These are phyloP conservation scores for Cottoperca gobio DNA, from an alignment of 2,797 vertebrate genomes.

Conservation along the genomic window DNA sequence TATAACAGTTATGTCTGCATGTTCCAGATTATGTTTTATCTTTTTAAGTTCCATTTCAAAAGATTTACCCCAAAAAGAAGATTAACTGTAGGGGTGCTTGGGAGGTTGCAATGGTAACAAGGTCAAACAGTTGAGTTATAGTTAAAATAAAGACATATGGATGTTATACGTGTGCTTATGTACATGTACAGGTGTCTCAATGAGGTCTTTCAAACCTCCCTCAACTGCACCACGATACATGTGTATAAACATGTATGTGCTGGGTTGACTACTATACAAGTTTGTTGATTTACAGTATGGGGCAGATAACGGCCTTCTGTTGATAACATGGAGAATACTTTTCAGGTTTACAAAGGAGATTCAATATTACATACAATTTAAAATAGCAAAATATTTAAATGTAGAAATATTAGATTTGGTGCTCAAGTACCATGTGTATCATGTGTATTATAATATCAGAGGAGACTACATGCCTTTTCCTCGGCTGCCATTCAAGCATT, in stretches of 20 bases:
- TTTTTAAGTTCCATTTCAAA: slow-evolving; percentile 35
- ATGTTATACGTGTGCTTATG: slow-evolving; percentile 34
- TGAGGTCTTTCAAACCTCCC: slow-evolving; percentile 11
- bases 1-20: slow-evolving; percentile 26
- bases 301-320: neutral
- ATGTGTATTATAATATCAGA: slow-evolving; percentile 24
- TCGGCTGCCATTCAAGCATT: slow-evolving; percentile 64
- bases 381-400: neutral
- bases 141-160: slow-evolving; percentile 22
- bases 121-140: slow-evolving; percentile 40
- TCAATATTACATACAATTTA: neutral
- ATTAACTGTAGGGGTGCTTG: slow-evolving; percentile 9
- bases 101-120: slow-evolving; percentile 26
- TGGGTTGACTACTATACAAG: neutral
- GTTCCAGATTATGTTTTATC: slow-evolving; percentile 30
- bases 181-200: slow-evolving; percentile 24
- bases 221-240: neutral
- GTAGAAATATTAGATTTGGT: neutral
- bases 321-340: no score
- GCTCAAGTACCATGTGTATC: no score
- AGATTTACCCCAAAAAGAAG: slow-evolving; percentile 13
- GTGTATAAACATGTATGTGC: neutral
- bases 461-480: slow-evolving; percentile 44
- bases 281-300: no score
- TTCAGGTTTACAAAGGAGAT: neutral